Base-by-base conservation (phyloP, 2,888 invertebrate genomes). In the Trisateles emortualis region DNA sequence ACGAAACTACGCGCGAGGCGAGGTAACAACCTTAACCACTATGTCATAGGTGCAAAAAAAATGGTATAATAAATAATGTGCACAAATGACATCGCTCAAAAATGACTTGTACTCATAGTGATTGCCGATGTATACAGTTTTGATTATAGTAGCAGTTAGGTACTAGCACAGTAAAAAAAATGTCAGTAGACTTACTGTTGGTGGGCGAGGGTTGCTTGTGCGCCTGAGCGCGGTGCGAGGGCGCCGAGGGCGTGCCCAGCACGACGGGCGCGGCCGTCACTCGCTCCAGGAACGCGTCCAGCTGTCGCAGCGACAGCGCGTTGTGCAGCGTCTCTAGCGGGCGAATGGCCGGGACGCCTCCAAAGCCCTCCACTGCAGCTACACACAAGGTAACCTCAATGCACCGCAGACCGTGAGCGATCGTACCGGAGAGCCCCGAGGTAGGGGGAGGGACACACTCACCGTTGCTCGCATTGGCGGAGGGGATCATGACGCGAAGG, bases 301-400 rank as follows among this genome's bases (percentile, higher is more conserved):
- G 93, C 84, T 99, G 98, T 36, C 96, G 95, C 79, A 99, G 93
- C 43, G 98, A 99, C 68, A 99, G 93, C 41, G 98, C 98, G 91
- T 99, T 99, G 94, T 99, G 99, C 57, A 99, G 93, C 3, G 99
- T 99, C 93, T 99, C 99, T 85, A 99, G 91, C 1, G 99, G 99
- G 26, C 99, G 96, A 73, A 99, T 98, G 0, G 98, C 97, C 19
- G 99, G 99, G 64, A 99, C 98, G 52, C 97, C 97, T 58, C 97
- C 97, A 87, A 97, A 97, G 26, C 97, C 97, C 88, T 97, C 97
- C 82, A 97, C 94, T 48, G 96, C 96, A 93, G 93, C 87, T 88
- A 78, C 36, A 57, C 38, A 49, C 38, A 62, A 19, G 39, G 8
- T 1, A n/a, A n/a, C 13, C 29, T 39, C 33, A 61, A 9, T 24